Evolutionary conservation across 2,113 vertebrate genomes (phyloP), one percentile per base, ranked within the genome.

Genomic region (Melanotaenia duboulayi): DNA sequence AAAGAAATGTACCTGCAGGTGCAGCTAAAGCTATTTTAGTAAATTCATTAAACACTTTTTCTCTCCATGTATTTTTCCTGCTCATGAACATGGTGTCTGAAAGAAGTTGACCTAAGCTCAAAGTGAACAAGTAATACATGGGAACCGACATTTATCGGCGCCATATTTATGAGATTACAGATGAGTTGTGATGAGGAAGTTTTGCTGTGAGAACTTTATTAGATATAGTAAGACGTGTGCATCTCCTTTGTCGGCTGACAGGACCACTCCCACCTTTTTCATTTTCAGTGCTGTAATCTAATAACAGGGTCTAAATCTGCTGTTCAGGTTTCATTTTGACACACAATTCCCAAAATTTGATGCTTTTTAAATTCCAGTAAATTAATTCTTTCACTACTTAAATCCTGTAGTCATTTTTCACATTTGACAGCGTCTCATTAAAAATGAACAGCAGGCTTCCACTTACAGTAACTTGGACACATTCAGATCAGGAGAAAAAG

Each of bases 401-500:
- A 49, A 7, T 64, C 35, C 1, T 22, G n/a, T 32, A 11, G 16
- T 59, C 50, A 12, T 44, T 13, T 44, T 25, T 56, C 22, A 2
- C 51, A 58, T 44, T 58, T 64, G 50, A 22, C 35, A 0, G 4
- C 19, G 20, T 58, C 39, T 70, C 57, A 35, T 68, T 76, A 69
- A 57, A 57, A 72, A 54, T 11, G 6, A 79, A 23, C 62, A 46
- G 25, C 44, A 54, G 28, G 24, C 11, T 39, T 76, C 55, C 23
- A 4, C 35, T 39, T 4, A n/a, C n/a, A n/a, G n/a, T n/a, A 35
- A 4, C 28, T 49, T 71, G 16, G 28, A 44, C 11, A 24, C 3
- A n/a, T n/a, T 23, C 10, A 8, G 22, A 57, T 54, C 10, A 16
- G 16, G 22, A 60, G 8, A 54, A n/a, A 24, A 4, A 9, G 4